Base-by-base conservation (phyloP, 2,797 vertebrate genomes). In the Alauda arvensis region DNA sequence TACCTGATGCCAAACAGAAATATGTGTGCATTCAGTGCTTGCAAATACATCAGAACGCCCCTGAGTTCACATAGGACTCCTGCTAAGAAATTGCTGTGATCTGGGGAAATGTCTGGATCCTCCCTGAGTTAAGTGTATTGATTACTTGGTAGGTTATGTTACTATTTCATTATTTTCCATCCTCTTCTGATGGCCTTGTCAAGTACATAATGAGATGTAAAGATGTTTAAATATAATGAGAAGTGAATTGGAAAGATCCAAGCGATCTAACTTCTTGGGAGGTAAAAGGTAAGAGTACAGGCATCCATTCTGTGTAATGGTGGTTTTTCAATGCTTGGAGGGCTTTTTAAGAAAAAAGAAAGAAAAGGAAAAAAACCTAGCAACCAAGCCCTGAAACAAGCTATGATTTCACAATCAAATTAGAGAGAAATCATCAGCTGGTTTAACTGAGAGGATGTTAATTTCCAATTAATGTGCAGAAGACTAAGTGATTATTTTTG, bases 11-110 rank as follows among this genome's bases (percentile, higher is more conserved):
- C 7, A 19, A 16, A 53, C 0, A 9, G 39, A 76, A 59, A 18
- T 31, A 19, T 0, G 0, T 11, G 21, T 37, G 18, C 33, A 4
- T 67, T 23, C 23, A 26, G 78, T 53, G 49, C 68, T 77, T 67
- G 28, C 60, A 78, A 15, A 52, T 9, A 29, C 3, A 5, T 63
- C 39, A 20, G 26, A 66, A 31, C 60, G 24, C 13, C 28, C 28
- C 37, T 16, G 76, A 68, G 43, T 40, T 82, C 43, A 45, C 23
- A 16, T 1, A 66, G 28, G 25, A 46, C 31, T 77, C 31, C 37
- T 62, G 43, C 29, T n/a, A 31, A n/a, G 37, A 52, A 78, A 33
- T 29, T 34, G 12, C 33, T 69, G 20, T 37, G 29, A 21, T 53
- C 26, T 77, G 8, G n/a, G 25, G 40, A 76, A 83, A 33, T 57